Conservation (phyloP, 2,797 vertebrate genomes). For the Leptodactylus fallax region DNA sequence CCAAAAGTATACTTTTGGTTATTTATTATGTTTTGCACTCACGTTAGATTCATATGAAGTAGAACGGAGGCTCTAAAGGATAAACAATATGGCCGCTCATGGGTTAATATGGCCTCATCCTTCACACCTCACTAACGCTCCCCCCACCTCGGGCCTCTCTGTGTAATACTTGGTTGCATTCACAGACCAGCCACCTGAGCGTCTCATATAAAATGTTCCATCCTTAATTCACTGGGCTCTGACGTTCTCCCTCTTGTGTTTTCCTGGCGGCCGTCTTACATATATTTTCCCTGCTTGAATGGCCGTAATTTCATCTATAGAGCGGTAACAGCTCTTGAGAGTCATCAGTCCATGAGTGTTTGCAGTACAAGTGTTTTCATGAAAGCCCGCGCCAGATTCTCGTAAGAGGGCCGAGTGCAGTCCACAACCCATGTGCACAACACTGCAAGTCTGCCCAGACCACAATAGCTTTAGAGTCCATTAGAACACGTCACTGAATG, state of each 20-base stretch:
- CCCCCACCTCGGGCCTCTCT: too few relatives aligned
- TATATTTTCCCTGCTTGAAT: not conserved
- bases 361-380: not conserved
- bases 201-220: not conserved
- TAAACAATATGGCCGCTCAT: too few relatives aligned
- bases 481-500: not conserved
- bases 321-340: not conserved
- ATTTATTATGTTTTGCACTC: too few relatives aligned
- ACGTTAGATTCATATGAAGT: too few relatives aligned
- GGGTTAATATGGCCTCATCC: not conserved
- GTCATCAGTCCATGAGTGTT: not conserved
- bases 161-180: not conserved
- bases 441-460: too few relatives aligned
- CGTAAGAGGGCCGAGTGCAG: not conserved
- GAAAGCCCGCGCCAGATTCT: not conserved
- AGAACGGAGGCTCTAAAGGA: too few relatives aligned
- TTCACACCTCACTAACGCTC: not conserved
- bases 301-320: not conserved
- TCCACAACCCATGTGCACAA: too few relatives aligned
- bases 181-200: not conserved
- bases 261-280: conserved; percentile 5
- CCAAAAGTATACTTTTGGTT: too few relatives aligned
- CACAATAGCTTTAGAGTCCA: not conserved
- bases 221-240: not conserved
- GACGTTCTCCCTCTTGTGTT: not conserved